phyloP scores from a whole-genome alignment of 2,888 invertebrate species.

The Melieria omissa region DNA sequence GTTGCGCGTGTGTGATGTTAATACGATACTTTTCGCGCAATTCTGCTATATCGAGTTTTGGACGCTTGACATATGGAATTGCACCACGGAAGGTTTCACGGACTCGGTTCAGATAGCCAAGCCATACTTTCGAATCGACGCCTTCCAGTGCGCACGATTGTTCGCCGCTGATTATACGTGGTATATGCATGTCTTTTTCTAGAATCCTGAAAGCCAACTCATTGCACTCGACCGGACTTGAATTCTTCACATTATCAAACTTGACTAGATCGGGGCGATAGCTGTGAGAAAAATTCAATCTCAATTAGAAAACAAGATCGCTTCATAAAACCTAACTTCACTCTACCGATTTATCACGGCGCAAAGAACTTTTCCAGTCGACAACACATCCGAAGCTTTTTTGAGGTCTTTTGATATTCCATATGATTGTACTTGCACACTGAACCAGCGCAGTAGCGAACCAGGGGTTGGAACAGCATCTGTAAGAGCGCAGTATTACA shows the following conservation, averaged over 20 bases:
- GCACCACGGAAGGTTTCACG: slow-evolving; percentile 92
- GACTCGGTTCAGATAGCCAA: slow-evolving; percentile 87
- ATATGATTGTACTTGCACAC: slow-evolving; percentile 61
- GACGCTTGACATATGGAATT: slow-evolving; percentile 84
- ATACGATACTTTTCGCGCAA: slow-evolving; percentile 63
- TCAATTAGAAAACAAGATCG: not conserved
- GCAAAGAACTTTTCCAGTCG: slow-evolving; percentile 64
- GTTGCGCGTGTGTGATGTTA: slow-evolving; percentile 59
- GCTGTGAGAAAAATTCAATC: slow-evolving; percentile 67
- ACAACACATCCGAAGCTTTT: slow-evolving; percentile 65
- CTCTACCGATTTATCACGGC: slow-evolving; percentile 65
- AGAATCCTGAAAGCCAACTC: slow-evolving; percentile 87
- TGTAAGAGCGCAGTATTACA: not conserved
- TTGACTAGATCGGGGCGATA: slow-evolving; percentile 93
- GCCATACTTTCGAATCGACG: slow-evolving; percentile 67
- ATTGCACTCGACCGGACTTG: slow-evolving; percentile 76
- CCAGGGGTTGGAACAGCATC: slow-evolving; percentile 58
- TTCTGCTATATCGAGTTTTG: slow-evolving; percentile 72
- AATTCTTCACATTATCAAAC: slow-evolving; percentile 73
- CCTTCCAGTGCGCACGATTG: slow-evolving; percentile 70
- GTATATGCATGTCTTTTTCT: slow-evolving; percentile 83
- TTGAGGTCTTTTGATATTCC: slow-evolving; percentile 61
- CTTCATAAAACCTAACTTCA: not conserved
- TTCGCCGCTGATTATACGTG: slow-evolving; percentile 78
- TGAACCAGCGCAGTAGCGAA: slow-evolving; percentile 65